phyloP scores from a whole-genome alignment of 1,140 invertebrate genomes.

The Ladona fulva region DNA sequence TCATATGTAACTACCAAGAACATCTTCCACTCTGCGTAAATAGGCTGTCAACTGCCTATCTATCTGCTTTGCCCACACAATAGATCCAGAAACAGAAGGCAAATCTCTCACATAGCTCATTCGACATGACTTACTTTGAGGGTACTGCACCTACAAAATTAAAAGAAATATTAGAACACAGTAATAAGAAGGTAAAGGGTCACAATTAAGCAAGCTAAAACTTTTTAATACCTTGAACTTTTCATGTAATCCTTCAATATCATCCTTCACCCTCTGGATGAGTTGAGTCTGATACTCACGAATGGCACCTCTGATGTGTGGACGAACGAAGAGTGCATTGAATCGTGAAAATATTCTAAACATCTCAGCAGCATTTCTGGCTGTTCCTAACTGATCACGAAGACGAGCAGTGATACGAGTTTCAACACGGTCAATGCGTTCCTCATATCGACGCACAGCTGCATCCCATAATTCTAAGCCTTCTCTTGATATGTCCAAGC shows the following conservation, averaged over 20 bases:
- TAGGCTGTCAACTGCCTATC: conserved; percentile 96
- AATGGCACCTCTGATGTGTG: conserved; percentile 96
- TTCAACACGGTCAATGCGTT: conserved; percentile 94
- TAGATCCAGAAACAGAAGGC: conserved; percentile 92
- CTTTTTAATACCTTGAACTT: conserved; percentile 78
- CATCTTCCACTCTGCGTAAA: conserved; percentile 92
- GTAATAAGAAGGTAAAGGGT: conserved; percentile 11
- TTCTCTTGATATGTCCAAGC: conserved; percentile 93
- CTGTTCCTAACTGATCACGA: conserved; percentile 92
- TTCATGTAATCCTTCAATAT: conserved; percentile 95
- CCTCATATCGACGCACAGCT: conserved; percentile 89
- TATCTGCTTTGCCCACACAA: conserved; percentile 98
- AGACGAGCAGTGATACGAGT: conserved; percentile 93
- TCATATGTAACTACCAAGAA: conserved; percentile 58
- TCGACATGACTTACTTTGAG: conserved; percentile 81
- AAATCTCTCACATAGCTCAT: conserved; percentile 88
- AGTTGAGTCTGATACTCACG: conserved; percentile 98
- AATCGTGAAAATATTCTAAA: conserved; percentile 97
- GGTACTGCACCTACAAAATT: conserved; percentile 68
- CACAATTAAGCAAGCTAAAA: conserved; percentile 13
- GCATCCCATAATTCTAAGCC: conserved; percentile 96
- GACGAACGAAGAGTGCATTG: conserved; percentile 96
- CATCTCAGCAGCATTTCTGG: conserved; percentile 99
- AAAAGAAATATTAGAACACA: conserved; percentile 16
- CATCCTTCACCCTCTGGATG: conserved; percentile 97